Percentiles rank a stretch among this genome's conserved stretches.
phyloP scores from a whole-genome alignment of 2,113 vertebrate species.

The Reinhardtius hippoglossoides region DNA sequence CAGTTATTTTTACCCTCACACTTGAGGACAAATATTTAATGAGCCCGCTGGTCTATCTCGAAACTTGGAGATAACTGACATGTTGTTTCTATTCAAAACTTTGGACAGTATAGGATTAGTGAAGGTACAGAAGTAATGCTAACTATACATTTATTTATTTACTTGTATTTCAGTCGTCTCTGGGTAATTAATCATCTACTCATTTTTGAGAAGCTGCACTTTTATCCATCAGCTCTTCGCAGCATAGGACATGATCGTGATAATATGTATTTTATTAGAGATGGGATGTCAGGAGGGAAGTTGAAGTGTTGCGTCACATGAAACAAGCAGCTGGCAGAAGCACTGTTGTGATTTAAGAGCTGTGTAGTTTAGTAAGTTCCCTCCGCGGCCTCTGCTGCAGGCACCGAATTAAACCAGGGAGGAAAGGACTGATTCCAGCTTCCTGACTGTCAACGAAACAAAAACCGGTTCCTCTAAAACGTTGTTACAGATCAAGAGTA shows the following conservation, averaged over 20 bases:
- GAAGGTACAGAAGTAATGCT: no score
- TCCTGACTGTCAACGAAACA: not conserved
- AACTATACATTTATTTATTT: no score
- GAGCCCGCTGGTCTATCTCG: no score
- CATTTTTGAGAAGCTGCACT: not conserved
- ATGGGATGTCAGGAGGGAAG: not conserved
- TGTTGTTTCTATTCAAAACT: no score
- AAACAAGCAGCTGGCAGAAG: conserved; percentile 47
- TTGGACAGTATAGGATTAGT: no score
- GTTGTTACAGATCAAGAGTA: no score
- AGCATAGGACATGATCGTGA: not conserved
- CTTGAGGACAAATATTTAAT: no score
- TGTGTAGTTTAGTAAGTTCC: conserved; percentile 9
- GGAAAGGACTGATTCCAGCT: not conserved
- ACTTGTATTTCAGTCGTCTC: no score
- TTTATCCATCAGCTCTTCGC: not conserved
- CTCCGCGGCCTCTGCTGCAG: not conserved
- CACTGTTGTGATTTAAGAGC: not conserved
- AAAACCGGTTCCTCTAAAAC: not conserved
- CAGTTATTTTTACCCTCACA: no score
- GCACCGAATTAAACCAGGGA: conserved; percentile 1
- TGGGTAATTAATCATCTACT: not conserved
- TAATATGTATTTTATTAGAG: not conserved
- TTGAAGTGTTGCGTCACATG: conserved; percentile 6
- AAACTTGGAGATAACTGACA: no score